Conservation (phyloP, 2,888 invertebrate species). For the Zaprionus obscuricornis region DNA sequence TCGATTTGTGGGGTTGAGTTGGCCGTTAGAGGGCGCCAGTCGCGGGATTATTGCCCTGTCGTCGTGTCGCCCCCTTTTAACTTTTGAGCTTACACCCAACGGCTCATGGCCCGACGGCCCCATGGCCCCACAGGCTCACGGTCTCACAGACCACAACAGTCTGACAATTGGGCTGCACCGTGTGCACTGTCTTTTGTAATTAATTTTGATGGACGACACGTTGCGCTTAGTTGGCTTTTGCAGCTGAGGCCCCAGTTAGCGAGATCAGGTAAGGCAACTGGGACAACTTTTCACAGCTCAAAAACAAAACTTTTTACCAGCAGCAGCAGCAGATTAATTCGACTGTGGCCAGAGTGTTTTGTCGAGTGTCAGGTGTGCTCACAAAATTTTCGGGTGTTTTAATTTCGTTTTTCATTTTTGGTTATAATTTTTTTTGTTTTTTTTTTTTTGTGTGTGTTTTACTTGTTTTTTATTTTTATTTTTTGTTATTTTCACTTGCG, state of each 20-base stretch:
- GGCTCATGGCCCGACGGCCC: background rate
- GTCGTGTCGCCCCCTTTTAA: conserved; percentile 71
- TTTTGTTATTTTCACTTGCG: conserved; percentile 17
- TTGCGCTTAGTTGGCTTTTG: conserved; percentile 64
- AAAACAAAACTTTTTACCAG: conserved; percentile 45
- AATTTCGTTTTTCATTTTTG: conserved; percentile 59
- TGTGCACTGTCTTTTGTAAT: conserved; percentile 73
- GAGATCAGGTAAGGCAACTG: conserved; percentile 68
- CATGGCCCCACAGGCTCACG: background rate
- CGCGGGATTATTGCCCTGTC: conserved; percentile 62
- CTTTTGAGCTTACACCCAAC: conserved; percentile 70
- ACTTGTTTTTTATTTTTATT: conserved; percentile 47
- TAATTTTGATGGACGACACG: conserved; percentile 81
- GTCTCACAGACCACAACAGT: too few relatives aligned
- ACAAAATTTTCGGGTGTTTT: conserved; percentile 56
- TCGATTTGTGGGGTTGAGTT: conserved; percentile 16
- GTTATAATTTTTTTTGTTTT: conserved; percentile 12
- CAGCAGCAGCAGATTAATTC: conserved; percentile 55
- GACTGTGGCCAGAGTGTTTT: conserved; percentile 25
- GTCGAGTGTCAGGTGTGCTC: conserved; percentile 48
- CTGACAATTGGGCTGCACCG: conserved; percentile 65
- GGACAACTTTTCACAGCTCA: conserved; percentile 53
- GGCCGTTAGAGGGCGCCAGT: conserved; percentile 53
- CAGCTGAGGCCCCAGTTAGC: conserved; percentile 57
- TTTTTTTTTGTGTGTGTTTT: too few relatives aligned